Evolutionary conservation across 2,888 invertebrate genomes (phyloP).

Genomic region (Sarcophaga rosellei): DNA sequence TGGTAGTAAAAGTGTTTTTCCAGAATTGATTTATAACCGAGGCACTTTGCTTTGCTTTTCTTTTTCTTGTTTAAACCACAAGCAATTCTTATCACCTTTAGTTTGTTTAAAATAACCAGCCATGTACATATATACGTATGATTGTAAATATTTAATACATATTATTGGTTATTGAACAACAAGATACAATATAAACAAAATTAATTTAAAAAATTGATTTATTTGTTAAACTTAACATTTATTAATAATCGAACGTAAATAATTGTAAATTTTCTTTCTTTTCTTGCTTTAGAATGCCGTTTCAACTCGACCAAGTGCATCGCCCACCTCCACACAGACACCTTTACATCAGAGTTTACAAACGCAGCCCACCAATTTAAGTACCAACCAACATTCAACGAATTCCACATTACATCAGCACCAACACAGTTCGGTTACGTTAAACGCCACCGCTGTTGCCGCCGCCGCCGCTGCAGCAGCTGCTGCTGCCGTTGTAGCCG

Average conservation of each 20-base stretch:
- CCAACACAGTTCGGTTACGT: slow-evolving; percentile 70
- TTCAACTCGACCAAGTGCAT: slow-evolving; percentile 88
- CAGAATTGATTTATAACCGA: not conserved
- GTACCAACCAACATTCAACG: slow-evolving; percentile 58
- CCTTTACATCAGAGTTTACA: slow-evolving; percentile 79
- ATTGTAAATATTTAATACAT: not conserved
- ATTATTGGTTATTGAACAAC: not conserved
- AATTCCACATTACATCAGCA: slow-evolving; percentile 50
- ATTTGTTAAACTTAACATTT: slow-evolving; percentile 14
- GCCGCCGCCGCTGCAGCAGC: slow-evolving; percentile 73
- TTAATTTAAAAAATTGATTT: slow-evolving; percentile 56
- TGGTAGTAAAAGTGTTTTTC: not conserved
- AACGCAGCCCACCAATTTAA: slow-evolving; percentile 70
- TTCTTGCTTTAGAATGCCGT: slow-evolving; percentile 81
- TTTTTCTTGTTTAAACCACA: not conserved
- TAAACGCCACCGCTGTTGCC: slow-evolving; percentile 72
- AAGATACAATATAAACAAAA: not conserved
- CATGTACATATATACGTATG: not conserved
- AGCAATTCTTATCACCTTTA: not conserved
- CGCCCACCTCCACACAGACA: slow-evolving; percentile 84
- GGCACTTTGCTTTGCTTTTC: not conserved
- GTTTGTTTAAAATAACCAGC: not conserved
- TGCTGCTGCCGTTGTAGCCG: slow-evolving; percentile 75
- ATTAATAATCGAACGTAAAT: slow-evolving; percentile 6
- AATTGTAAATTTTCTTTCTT: slow-evolving; percentile 27